These are phyloP conservation scores for Ferdinandea cuprea DNA, from an alignment of 2,888 invertebrate species.

Conservation along the genomic window DNA sequence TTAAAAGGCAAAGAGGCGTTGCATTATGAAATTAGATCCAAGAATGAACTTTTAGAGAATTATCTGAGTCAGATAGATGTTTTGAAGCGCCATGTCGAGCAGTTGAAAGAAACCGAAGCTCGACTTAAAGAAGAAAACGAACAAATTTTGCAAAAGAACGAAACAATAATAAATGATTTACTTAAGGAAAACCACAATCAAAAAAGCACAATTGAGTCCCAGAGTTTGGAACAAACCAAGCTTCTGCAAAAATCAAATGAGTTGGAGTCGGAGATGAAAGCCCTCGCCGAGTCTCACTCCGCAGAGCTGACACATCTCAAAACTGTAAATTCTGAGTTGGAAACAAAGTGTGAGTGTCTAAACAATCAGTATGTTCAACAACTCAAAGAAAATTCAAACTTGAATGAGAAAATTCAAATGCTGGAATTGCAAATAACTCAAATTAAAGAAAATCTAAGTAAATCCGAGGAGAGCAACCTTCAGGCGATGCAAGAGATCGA, in stretches of 20 bases:
- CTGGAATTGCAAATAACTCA: constrained; percentile 77
- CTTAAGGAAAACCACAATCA: constrained; percentile 78
- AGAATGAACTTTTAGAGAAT: constrained; percentile 84
- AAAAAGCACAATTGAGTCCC: constrained; percentile 78
- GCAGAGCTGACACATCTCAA: constrained; percentile 76
- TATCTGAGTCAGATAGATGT: constrained; percentile 84
- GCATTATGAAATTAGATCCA: constrained; percentile 84
- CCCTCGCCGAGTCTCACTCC: constrained; percentile 77
- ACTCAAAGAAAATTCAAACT: constrained; percentile 67
- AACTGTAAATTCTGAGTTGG: constrained; percentile 65
- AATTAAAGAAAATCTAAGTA: constrained; percentile 76
- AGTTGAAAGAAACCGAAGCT: constrained; percentile 80
- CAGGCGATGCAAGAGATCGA: constrained; percentile 78
- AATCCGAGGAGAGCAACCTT: constrained; percentile 76
- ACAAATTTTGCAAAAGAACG: constrained; percentile 78
- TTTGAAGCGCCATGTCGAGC: constrained; percentile 83
- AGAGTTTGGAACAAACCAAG: constrained; percentile 76
- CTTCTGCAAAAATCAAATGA: constrained; percentile 76
- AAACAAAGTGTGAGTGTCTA: constrained; percentile 67
- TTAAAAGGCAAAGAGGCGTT: constrained; percentile 84
- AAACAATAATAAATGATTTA: constrained; percentile 78
- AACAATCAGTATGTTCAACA: constrained; percentile 76
- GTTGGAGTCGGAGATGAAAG: constrained; percentile 77
- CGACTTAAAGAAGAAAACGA: constrained; percentile 79
- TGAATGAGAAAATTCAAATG: constrained; percentile 71